Base-by-base conservation (phyloP, 2,888 invertebrate species). In the Ophion ellenae region DNA sequence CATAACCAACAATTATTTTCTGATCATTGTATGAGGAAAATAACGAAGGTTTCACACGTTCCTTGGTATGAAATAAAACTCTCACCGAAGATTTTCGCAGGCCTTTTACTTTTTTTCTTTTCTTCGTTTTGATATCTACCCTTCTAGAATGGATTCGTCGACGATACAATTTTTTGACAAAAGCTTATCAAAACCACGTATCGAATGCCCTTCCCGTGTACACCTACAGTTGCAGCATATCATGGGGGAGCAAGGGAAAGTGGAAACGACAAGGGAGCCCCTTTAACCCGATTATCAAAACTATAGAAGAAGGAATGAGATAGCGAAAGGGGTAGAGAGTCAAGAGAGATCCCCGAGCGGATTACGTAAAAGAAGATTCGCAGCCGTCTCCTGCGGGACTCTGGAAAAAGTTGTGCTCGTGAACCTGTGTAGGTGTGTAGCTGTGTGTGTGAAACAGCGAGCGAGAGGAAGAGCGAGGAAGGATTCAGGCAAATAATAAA, bases 221-320 rank as follows among this genome's bases (percentile, higher is more conserved):
- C 11, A 63, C 66, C 64, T 53, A 74, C 32, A 40, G 17, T 61
- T 77, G 66, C 28, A 28, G 57, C 70, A 20, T 36, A 71, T 24
- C 53, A 57, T 28, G 74, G 28, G 45, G 3, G 17, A 59, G 53
- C 20, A 80, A 28, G 75, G 45, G 53, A 69, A 67, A 67, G 61
- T 57, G 17, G 71, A 80, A 71, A 63, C 76, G 70, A 36, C 28
- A 57, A 66, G 53, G 71, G 75, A 73, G 53, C 63, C 57, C 71
- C 80, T 86, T 83, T 84, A 87, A 87, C 87, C 84, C 87, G 87
- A 87, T 87, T 86, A 87, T 78, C 81, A 75, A 87, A 87, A 86
- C 85, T 85, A 79, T 83, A 79, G 81, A 85, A 59, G 32, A 83
- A 70, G 81, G 70, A 70, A 20, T 24, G 61, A 78, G 78, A 75